Evolutionary conservation across 1,140 invertebrate species (phyloP), one percentile per base, ranked within the genome.

Genomic region (Aphis craccivora): DNA sequence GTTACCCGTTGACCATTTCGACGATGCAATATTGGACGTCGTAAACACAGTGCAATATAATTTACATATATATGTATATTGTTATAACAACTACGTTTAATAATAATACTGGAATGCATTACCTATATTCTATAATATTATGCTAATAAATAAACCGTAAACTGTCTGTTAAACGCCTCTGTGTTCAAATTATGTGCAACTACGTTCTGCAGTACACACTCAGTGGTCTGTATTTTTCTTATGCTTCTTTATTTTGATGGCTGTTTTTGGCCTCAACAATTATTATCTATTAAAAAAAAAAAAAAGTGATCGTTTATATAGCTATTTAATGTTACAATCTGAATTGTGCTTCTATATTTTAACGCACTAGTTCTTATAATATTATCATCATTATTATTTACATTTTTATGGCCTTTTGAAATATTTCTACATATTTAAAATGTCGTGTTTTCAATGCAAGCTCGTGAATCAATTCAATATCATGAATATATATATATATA

Each of bases 1-100:
- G 83, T 84, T 84, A 84, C 83, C 83, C 14, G 43, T 86, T 86
- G 84, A 48, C 83, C 37, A 84, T 40, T 25, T 84, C 37, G 40
- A 23, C 22, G 40, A 40, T 40, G 22, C 40, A 43, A 40, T 84
- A 40, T 40, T 43, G 37, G 9, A 84, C 23, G 8, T 84, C 83
- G 83, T 84, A 40, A 25, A 43, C 83, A 84, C 83, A 25, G 37
- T 84, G 37, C 4, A 22, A 8, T 83, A 83, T 83, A 43, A 43
- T 84, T 25, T 43, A 40, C 6, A 40, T 9, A 55, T 55, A 55
- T 83, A 84, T 40, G 25, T 84, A 40, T 84, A 83, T 84, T 40
- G 18, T n/a, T n/a, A 67, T 67, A 67, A 4, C 60, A 14, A 67
- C 30, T 67, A 67, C 60, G 30, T n/a, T n/a, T 14, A n/a, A 67